These are phyloP conservation scores for Liasis olivaceus DNA, from an alignment of 2,797 vertebrate genomes.

Conservation along the genomic window DNA sequence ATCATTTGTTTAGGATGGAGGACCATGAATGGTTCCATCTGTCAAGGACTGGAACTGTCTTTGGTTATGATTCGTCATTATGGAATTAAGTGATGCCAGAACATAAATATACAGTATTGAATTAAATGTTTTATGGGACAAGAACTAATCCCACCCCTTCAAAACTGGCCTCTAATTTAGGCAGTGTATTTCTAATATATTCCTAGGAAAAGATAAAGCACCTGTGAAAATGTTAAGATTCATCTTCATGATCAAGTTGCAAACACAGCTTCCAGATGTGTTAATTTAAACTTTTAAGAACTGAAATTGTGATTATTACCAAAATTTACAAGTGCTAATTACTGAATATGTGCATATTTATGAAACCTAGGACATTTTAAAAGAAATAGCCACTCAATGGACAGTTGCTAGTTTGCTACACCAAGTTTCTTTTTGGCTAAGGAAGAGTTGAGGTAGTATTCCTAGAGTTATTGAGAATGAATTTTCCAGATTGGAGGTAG, in stretches of 20 bases:
- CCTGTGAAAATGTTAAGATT: neutral
- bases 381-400: neutral
- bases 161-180: neutral
- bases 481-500: constrained; percentile 1
- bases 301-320: neutral
- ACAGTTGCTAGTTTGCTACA: neutral
- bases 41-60: neutral
- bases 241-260: neutral
- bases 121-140: neutral
- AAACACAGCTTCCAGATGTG: neutral
- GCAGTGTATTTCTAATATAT: neutral
- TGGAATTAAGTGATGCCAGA: neutral
- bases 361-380: neutral
- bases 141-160: neutral
- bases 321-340: constrained; percentile 9
- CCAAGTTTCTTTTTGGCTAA: neutral
- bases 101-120: neutral
- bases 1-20: no score
- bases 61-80: neutral
- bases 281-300: constrained; percentile 24
- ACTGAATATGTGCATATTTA: neutral
- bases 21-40: neutral
- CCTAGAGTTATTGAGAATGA: neutral
- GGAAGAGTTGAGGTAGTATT: neutral
- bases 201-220: neutral